phyloP scores from a whole-genome alignment of 2,888 invertebrate species.

The Alcis repandata region DNA sequence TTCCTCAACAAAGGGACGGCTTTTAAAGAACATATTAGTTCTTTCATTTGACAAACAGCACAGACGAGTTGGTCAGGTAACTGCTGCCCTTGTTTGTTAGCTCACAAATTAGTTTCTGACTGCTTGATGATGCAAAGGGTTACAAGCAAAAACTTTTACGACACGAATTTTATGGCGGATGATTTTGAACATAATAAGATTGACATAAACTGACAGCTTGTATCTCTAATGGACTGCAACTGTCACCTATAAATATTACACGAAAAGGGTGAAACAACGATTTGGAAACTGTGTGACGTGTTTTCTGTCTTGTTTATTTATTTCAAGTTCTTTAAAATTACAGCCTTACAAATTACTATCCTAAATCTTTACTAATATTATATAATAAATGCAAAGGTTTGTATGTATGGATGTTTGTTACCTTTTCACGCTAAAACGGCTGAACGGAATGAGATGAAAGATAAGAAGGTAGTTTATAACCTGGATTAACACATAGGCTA shows the following conservation, averaged over 20 bases:
- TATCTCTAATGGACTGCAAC: conserved; percentile 5
- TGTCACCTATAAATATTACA: not conserved
- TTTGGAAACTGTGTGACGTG: not conserved
- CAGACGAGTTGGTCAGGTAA: not conserved
- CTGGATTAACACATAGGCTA: too few species aligned
- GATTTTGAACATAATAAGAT: conserved; percentile 18
- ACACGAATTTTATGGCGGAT: conserved; percentile 29
- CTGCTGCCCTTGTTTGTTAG: conserved; percentile 54
- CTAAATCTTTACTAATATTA: too few species aligned
- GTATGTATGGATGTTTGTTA: too few species aligned
- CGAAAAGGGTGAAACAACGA: not conserved
- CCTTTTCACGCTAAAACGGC: too few species aligned
- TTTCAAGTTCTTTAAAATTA: too few species aligned
- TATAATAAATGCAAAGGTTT: too few species aligned
- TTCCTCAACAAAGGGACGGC: not conserved
- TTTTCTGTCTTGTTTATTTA: not conserved
- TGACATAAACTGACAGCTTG: conserved; percentile 10
- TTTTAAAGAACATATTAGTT: not conserved
- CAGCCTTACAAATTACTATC: too few species aligned
- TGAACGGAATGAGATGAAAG: too few species aligned
- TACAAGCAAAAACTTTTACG: conserved; percentile 50
- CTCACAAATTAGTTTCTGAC: conserved; percentile 63
- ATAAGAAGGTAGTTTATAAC: too few species aligned
- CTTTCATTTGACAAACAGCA: not conserved
- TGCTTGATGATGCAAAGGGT: conserved; percentile 57